These are phyloP conservation scores for Lepilemur septentrionalis DNA, from an alignment of 2,797 vertebrate species.

Conservation along the genomic window DNA sequence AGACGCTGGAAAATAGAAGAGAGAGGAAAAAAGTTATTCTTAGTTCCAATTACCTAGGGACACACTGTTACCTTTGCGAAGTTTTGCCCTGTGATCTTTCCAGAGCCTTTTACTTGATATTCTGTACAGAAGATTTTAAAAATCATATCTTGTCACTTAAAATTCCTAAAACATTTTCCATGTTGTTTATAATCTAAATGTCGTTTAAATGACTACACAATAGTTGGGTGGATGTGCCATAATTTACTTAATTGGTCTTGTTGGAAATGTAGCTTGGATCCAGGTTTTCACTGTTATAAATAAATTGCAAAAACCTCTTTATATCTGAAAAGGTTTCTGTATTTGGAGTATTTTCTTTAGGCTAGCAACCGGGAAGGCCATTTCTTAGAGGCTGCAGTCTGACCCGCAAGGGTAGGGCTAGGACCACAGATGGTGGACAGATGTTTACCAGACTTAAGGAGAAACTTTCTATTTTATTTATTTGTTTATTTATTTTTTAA, in stretches of 20 bases:
- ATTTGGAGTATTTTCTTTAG: neutral
- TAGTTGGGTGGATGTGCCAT: neutral
- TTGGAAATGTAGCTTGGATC: neutral
- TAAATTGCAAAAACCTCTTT: neutral
- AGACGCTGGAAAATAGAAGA: constrained; percentile 8
- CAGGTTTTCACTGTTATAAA: neutral
- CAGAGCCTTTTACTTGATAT: neutral
- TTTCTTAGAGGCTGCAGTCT: neutral
- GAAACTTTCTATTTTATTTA: neutral
- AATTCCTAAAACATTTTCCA: neutral
- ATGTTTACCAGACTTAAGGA: neutral
- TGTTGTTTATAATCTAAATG: neutral
- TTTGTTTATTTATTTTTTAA: neutral
- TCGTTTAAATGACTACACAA: neutral
- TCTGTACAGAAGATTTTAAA: neutral
- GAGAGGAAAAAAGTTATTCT: neutral
- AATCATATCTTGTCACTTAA: neutral
- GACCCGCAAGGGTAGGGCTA: neutral
- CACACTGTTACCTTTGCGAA: neutral
- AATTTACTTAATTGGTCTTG: neutral
- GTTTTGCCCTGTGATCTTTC: neutral
- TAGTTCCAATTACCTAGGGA: neutral
- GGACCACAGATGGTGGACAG: neutral
- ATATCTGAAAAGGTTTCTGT: neutral
- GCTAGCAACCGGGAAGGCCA: neutral